Base-by-base conservation (phyloP, 2,113 vertebrate species). In the Sminthopsis crassicaudata region DNA sequence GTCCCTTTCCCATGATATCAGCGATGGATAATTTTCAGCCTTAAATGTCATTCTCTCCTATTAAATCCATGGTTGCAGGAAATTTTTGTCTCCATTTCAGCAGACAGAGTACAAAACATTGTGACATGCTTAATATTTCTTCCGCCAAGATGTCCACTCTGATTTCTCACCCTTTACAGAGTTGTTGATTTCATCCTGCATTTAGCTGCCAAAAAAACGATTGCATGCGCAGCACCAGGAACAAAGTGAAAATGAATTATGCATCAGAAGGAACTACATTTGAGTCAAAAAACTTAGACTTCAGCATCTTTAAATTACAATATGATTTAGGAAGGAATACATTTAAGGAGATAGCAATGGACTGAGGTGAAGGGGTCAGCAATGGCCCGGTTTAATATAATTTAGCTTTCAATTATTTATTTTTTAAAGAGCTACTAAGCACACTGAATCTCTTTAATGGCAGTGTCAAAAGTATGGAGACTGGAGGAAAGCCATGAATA, bases 161-260 rank as follows among this genome's bases (percentile, higher is more conserved):
- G 98, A 98, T 99, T 99, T 98, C 97, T 99, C 98, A 98, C 98
- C 98, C 98, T 98, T 98, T 99, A 98, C 96, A 97, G 97, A 98
- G 96, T 96, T 99, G 99, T 98, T 99, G 98, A 99, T 98, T 98
- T 98, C 98, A 98, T 98, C 96, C 97, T 98, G 97, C 96, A 97
- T 98, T 98, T 98, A 98, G 96, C 98, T 99, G 98, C 98, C 98
- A 99, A 98, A 98, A 98, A 98, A 97, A 96, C 9, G 42, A 98
- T 98, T 98, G 98, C 97, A 95, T 98, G 98, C 16, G 55, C 98
- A 98, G 97, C 97, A 98, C 97, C 94, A 98, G 98, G 98, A 98
- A 98, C 98, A 98, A 98, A 98, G 98, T 98, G 97, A 98, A 98
- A 98, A 99, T 99, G 98, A 99, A 99, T 99, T 98, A 99, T 99